Conservation (phyloP, 2,113 vertebrate species). For the Calypte anna region DNA sequence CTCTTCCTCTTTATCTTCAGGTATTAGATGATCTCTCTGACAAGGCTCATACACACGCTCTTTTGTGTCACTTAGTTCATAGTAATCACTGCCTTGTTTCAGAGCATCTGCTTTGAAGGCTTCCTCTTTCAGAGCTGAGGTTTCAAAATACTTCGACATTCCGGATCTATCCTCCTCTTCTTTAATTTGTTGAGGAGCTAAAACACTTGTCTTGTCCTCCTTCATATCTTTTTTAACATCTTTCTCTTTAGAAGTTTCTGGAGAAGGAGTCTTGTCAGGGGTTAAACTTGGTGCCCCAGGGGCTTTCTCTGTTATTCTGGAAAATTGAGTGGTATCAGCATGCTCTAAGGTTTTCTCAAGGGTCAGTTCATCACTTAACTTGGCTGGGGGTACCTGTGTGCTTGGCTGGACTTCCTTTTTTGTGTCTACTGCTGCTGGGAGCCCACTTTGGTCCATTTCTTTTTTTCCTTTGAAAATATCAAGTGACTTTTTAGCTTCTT, state of each 20-base stretch:
- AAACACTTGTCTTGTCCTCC: background rate
- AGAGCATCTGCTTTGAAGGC: conserved; percentile 67
- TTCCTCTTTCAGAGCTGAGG: conserved; percentile 88
- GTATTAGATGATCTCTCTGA: conserved; percentile 44
- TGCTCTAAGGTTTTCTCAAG: conserved; percentile 20
- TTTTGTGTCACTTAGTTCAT: conserved; percentile 90
- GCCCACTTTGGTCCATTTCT: background rate
- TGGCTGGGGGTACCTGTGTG: background rate
- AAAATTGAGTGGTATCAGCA: background rate
- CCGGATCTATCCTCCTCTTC: conserved; percentile 88
- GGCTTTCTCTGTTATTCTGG: conserved; percentile 24
- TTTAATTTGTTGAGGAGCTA: conserved; percentile 54
- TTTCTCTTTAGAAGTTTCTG: conserved; percentile 64
- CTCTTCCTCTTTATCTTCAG: conserved; percentile 64
- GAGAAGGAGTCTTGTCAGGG: conserved; percentile 40
- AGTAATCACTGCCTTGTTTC: conserved; percentile 88
- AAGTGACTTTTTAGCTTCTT: background rate
- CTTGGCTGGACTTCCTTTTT: conserved; percentile 40
- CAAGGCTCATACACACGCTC: conserved; percentile 74
- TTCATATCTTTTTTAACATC: conserved; percentile 36
- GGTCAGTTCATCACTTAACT: conserved; percentile 33
- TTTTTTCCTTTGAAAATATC: conserved; percentile 50
- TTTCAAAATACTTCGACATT: conserved; percentile 99
- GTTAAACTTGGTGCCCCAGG: background rate
- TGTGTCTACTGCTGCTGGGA: background rate